A percentile compares a stretch with the other conserved stretches of the same genome.
phyloP scores from a whole-genome alignment of 2,888 invertebrate species.

The Ligdia adustata region DNA sequence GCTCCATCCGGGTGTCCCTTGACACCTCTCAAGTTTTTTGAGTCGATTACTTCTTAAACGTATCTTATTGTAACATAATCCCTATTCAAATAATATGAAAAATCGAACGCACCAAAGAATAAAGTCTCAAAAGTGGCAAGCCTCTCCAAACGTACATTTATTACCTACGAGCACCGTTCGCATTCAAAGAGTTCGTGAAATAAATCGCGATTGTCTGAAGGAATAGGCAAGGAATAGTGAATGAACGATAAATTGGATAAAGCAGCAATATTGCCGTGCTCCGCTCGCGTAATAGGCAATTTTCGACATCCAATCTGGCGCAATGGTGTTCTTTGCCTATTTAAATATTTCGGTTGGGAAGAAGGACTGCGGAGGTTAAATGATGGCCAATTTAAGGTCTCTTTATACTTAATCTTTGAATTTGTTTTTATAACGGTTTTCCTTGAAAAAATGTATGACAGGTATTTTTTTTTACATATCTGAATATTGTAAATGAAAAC shows the following conservation, averaged over 20 bases:
- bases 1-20: too few relatives aligned
- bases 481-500: too few relatives aligned
- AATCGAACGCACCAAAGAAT: constrained; percentile 10
- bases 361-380: constrained; percentile 16
- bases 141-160: constrained; percentile 16
- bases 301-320: constrained; percentile 74
- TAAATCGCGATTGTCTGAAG: constrained; percentile 53
- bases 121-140: constrained; percentile 15
- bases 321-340: constrained; percentile 59
- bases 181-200: constrained; percentile 33
- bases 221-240: constrained; percentile 73
- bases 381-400: constrained; percentile 17
- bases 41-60: too few relatives aligned
- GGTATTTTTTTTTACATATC: too few relatives aligned
- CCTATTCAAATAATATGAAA: background rate
- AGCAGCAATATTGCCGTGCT: constrained; percentile 73
- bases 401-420: constrained; percentile 15
- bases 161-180: constrained; percentile 19
- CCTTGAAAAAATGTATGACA: too few relatives aligned
- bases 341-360: constrained; percentile 64
- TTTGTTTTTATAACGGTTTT: too few relatives aligned
- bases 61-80: background rate
- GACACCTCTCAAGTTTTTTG: too few relatives aligned
- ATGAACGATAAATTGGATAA: constrained; percentile 77
- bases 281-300: constrained; percentile 77